Evolutionary conservation across 2,797 vertebrate species (phyloP), one percentile per base, ranked within the genome.

Genomic region (Remorina albescens): DNA sequence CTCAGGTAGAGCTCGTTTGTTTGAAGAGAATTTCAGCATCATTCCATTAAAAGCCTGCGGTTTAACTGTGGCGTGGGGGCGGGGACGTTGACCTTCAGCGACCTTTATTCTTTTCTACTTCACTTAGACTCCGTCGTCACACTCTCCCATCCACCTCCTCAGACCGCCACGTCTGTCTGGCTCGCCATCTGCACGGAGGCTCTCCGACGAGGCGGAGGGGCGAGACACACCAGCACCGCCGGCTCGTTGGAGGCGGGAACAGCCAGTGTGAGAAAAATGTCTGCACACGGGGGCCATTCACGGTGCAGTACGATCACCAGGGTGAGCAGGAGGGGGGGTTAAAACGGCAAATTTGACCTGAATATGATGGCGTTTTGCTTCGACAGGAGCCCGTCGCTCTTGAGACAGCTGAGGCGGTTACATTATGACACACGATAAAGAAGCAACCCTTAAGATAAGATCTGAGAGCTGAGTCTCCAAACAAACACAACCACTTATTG

Each of bases 71-170:
- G 37, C 9, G 59, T 71, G 87, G 82, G 87, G 88, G 88, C 21
- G 89, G 84, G 83, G 74, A 74, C 1, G 57, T 34, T 5, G 75
- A 86, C 77, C 86, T 89, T 87, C 64, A 61, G 59, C 3, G 23
- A 65, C 78, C 77, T 87, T 85, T 81, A 78, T 88, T 76, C 72
- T 81, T 79, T 66, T 79, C 62, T 59, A 26, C 84, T 69, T 75
- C 50, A 63, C 82, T 86, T 77, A 75, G 78, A 82, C 67, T 78
- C 73, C 39, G 57, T 71, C 32, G 51, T 69, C 5, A 25, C 71
- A 15, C 77, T 74, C 77, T 74, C 62, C 59, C 57, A 61, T 85
- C 83, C 76, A 78, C 88, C 79, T 80, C 85, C 85, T 84, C 83
- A 80, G 71, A 80, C 62, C 19, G n/a, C 51, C 39, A 6, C 2